Evolutionary conservation across 2,113 vertebrate genomes (phyloP), one percentile per base, ranked within the genome.

Genomic region (Ammodytes marinus): DNA sequence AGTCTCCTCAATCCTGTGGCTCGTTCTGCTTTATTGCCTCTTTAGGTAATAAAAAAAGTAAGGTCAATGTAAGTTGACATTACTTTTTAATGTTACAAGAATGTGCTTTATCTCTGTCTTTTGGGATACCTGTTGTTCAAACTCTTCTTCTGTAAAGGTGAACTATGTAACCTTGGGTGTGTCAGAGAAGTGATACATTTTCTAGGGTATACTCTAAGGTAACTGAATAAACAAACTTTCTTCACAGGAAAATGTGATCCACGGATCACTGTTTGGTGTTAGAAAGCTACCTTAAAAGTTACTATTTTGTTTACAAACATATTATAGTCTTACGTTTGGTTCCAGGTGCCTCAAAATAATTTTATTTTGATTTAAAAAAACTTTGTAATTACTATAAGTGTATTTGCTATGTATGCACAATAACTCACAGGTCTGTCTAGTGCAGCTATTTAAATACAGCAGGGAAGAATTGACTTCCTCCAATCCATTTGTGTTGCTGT

Each of bases 21-120:
- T 58, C 45, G 39, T 35, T 75, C 40, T 65, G 17, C 17, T n/a
- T 69, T 80, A 69, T 69, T 70, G 53, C 43, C 69, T 82, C 35
- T 74, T 81, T 43, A 19, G 49, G 60, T 84, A 46, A 60, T 85
- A 27, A 27, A 27, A 27, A 27, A 27, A 27, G 27, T 27, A 27
- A 27, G 27, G 27, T 27, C 27, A 27, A 42, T 47, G 35, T 58
- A 9, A 55, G 50, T 37, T 79, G 55, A 43, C 27, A 57, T 82
- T 69, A 68, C 2, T 53, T 69, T 78, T 63, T 57, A 69, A 14
- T n/a, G 4, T 35, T 27, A 27, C 27, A 37, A 35, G 64, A 65
- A 81, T 50, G 52, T 75, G 65, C 49, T 75, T 79, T 49, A 54
- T 53, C 40, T 45, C 49, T 40, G 8, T 46, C n/a, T 59, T 59